These are phyloP conservation scores for Triplophysa rosa DNA, from an alignment of 2,113 vertebrate genomes.

Conservation along the genomic window DNA sequence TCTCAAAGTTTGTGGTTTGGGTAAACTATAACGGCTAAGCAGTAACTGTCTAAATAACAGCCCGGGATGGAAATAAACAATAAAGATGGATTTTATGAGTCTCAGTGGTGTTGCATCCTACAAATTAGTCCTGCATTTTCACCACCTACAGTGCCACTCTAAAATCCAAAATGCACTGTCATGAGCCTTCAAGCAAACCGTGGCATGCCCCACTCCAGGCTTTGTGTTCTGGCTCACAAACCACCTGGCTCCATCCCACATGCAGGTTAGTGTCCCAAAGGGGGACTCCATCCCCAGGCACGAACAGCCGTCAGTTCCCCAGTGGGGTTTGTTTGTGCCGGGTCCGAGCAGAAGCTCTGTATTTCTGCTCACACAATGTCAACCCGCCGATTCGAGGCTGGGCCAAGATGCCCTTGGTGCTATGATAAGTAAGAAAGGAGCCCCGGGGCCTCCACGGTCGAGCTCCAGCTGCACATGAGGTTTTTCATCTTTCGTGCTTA, in stretches of 20 bases:
- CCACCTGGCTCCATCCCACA: slow-evolving; percentile 37
- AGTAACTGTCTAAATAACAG: background rate
- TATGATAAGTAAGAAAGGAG: slow-evolving; percentile 11
- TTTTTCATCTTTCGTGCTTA: slow-evolving; percentile 52
- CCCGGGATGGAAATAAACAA: background rate
- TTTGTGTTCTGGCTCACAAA: slow-evolving; percentile 44
- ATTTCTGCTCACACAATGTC: slow-evolving; percentile 43
- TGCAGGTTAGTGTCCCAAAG: slow-evolving; percentile 22
- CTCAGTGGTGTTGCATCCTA: background rate
- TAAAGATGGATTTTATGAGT: background rate
- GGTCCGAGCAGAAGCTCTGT: background rate
- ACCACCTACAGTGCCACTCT: slow-evolving; percentile 18
- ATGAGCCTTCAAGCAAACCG: slow-evolving; percentile 33
- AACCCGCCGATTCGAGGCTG: slow-evolving; percentile 43
- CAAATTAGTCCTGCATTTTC: slow-evolving; percentile 11
- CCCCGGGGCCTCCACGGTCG: slow-evolving; percentile 2
- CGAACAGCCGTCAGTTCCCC: slow-evolving; percentile 56
- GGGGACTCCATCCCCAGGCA: slow-evolving; percentile 30
- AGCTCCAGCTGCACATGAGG: slow-evolving; percentile 52
- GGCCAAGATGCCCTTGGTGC: slow-evolving; percentile 32
- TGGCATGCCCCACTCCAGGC: slow-evolving; percentile 56
- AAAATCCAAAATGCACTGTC: slow-evolving; percentile 11
- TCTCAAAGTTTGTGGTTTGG: slow-evolving; percentile 14
- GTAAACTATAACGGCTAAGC: slow-evolving; percentile 6
- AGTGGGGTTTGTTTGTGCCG: slow-evolving; percentile 53